Base-by-base conservation (phyloP, 1,140 invertebrate genomes). In the Drepana arcuata region DNA sequence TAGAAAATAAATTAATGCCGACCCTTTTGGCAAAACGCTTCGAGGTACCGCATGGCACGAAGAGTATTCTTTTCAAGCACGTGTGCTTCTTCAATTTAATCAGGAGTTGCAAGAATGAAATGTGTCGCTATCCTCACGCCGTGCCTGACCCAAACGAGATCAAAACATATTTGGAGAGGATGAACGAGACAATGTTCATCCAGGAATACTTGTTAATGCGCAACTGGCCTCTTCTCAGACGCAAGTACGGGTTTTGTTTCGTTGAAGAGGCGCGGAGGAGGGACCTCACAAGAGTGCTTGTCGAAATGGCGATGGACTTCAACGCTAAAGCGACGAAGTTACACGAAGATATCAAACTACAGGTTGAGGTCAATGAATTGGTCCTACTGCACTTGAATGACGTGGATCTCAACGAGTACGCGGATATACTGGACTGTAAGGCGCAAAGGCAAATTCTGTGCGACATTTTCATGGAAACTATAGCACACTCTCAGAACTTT, bases 401-500 rank as follows among this genome's bases (percentile, higher is more conserved):
- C 3, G 44, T 64, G 1, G 47, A 72, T 21, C 16, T 80, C 1
- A 29, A 27, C 0, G 13, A 21, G 7, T 74, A 38, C 25, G 44
- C 44, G 2, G 53, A 73, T 28, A 35, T 72, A 2, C 43, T 80
- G 0, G 43, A 36, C 13, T 46, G 14, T 2, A 29, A 37, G 0
- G 14, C 67, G n/a, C 16, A n/a, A 0, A 25, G 41, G 0, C 31
- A 35, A 2, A 23, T 40, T 1, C 14, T 79, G 0, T 79, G 70
- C 30, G 72, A 77, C 18, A 29, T 46, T 7, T 66, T 68, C 1
- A 58, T 79, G 51, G 34, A 51, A 10, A 42, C 44, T 0, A 68
- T 81, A 23, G 62, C 64, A 0, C 36, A 53, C 11, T 63, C 70
- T 7, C 72, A 73, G 36, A 81, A 81, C 34, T 81, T 81, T 46